These are phyloP conservation scores for Pseudoips prasinana DNA, from an alignment of 2,888 invertebrate species.

Conservation along the genomic window DNA sequence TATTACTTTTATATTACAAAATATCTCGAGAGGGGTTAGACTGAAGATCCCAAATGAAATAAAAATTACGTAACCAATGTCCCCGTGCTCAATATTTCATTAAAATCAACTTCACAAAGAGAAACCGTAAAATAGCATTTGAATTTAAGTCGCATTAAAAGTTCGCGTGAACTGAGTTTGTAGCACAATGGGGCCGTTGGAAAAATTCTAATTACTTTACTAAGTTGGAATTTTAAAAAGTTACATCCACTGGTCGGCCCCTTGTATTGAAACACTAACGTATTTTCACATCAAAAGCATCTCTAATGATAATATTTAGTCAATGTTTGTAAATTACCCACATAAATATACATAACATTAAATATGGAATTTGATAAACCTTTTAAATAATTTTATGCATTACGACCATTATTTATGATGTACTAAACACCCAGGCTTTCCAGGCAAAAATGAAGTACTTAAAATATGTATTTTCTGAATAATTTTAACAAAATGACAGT, in stretches of 20 bases:
- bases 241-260: slow-evolving; percentile 50
- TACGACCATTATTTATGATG: too few species aligned
- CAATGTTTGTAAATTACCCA: slow-evolving; percentile 3
- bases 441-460: too few species aligned
- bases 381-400: too few species aligned
- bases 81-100: slow-evolving; percentile 51
- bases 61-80: slow-evolving; percentile 36
- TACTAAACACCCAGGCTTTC: too few species aligned
- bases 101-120: slow-evolving; percentile 63
- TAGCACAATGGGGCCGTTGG: slow-evolving; percentile 72
- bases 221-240: slow-evolving; percentile 73
- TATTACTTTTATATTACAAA: too few species aligned
- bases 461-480: too few species aligned
- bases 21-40: too few species aligned
- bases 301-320: slow-evolving; percentile 11
- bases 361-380: too few species aligned
- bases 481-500: too few species aligned
- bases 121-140: slow-evolving; percentile 74
- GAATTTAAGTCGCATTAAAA: slow-evolving; percentile 79
- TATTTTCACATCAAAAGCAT: slow-evolving; percentile 33
- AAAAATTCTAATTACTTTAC: slow-evolving; percentile 79
- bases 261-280: slow-evolving; percentile 45
- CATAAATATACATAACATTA: neutral
- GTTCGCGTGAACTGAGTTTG: slow-evolving; percentile 73
- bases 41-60: slow-evolving; percentile 7